phyloP scores from a whole-genome alignment of 2,888 invertebrate genomes.

The Euzetes globulus region DNA sequence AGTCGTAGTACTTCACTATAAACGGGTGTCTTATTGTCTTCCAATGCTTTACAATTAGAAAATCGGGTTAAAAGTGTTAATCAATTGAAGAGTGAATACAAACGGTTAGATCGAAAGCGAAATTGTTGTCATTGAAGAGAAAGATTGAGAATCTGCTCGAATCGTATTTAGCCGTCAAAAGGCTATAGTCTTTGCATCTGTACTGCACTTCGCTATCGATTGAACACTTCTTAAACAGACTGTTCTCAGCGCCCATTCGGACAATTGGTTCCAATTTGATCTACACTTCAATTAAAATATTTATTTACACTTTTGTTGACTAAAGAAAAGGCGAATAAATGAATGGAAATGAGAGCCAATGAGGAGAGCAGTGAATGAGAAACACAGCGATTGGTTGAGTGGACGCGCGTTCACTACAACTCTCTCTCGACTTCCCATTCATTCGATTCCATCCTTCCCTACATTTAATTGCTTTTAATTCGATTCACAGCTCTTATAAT shows the following conservation, averaged over 20 bases:
- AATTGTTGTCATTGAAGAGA: slow-evolving; percentile 22
- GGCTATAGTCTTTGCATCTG: slow-evolving; percentile 21
- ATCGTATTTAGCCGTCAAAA: slow-evolving; percentile 26
- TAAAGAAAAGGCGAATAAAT: too few species aligned
- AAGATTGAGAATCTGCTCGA: slow-evolving; percentile 17
- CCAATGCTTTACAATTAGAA: slow-evolving; percentile 20
- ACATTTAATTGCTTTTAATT: too few species aligned
- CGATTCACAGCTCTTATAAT: too few species aligned
- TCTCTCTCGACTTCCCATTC: too few species aligned
- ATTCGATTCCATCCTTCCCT: too few species aligned
- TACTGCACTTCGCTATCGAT: slow-evolving; percentile 20
- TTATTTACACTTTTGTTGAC: too few species aligned
- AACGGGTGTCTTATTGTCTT: slow-evolving; percentile 35
- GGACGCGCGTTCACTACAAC: too few species aligned
- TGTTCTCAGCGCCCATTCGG: slow-evolving; percentile 34
- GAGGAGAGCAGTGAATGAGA: too few species aligned
- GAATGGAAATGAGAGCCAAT: too few species aligned
- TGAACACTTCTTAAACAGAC: slow-evolving; percentile 32
- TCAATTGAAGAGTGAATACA: slow-evolving; percentile 1
- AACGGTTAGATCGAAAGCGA: slow-evolving; percentile 30
- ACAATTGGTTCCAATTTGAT: neutral
- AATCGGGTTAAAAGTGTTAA: too few species aligned
- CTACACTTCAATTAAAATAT: too few species aligned
- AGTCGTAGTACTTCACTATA: slow-evolving; percentile 34
- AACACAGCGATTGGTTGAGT: too few species aligned